These are phyloP conservation scores for Cotesia congregata DNA, from an alignment of 2,888 invertebrate genomes.

Conservation along the genomic window DNA sequence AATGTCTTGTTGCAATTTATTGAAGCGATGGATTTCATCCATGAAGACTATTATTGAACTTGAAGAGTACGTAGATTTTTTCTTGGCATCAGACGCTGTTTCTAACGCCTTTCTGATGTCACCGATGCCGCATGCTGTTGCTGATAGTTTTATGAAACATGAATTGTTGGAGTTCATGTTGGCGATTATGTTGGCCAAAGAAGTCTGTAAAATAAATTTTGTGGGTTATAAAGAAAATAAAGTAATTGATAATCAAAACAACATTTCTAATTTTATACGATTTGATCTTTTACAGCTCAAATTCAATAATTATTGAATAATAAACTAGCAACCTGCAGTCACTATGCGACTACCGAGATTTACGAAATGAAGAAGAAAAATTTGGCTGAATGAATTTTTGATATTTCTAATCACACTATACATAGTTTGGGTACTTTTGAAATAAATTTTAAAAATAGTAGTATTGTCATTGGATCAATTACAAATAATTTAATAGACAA, in stretches of 20 bases:
- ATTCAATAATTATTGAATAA: too few relatives aligned
- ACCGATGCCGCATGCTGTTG: constrained; percentile 83
- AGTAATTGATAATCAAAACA: not conserved
- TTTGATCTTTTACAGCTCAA: too few relatives aligned
- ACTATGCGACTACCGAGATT: too few relatives aligned
- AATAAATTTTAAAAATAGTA: too few relatives aligned
- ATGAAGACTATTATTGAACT: constrained; percentile 84
- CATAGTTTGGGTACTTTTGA: too few relatives aligned
- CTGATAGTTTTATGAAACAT: constrained; percentile 82
- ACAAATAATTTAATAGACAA: too few relatives aligned
- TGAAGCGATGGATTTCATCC: constrained; percentile 91
- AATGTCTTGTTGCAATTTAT: constrained; percentile 86
- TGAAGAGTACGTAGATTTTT: constrained; percentile 77
- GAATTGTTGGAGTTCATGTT: constrained; percentile 73
- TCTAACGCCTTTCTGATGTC: constrained; percentile 77
- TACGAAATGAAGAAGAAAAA: too few relatives aligned
- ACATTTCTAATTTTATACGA: too few relatives aligned
- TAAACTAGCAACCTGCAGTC: too few relatives aligned
- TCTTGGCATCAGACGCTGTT: constrained; percentile 79
- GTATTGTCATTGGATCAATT: too few relatives aligned
- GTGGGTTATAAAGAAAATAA: not conserved
- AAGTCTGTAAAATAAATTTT: constrained; percentile 74
- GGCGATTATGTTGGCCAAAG: constrained; percentile 81
- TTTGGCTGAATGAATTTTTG: too few relatives aligned
- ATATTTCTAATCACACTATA: too few relatives aligned